Percentiles rank a stretch among this genome's conserved stretches.
Evolutionary conservation across 1,140 invertebrate genomes (phyloP).

Genomic region (Drosophila bocqueti): DNA sequence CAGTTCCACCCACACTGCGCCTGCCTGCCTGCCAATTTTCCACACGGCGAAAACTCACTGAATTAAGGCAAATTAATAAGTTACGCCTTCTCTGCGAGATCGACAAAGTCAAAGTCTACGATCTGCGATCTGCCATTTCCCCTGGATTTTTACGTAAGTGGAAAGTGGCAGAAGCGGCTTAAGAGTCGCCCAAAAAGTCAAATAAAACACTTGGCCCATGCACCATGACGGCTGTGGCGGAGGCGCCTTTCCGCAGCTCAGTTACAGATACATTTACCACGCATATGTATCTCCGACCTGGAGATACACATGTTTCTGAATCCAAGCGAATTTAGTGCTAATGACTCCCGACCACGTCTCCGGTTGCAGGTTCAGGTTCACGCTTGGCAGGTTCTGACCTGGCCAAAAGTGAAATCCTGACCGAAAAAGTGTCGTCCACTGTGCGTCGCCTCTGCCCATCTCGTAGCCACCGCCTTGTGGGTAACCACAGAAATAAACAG

Average conservation of each 20-base stretch:
- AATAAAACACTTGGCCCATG: constrained; percentile 40
- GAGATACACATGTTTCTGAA: constrained; percentile 33
- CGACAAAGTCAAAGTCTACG: constrained; percentile 24
- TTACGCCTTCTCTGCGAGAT: constrained; percentile 38
- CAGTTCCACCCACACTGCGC: constrained; percentile 23
- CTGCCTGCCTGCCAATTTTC: constrained; percentile 62
- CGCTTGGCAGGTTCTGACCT: constrained; percentile 61
- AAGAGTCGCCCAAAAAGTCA: constrained; percentile 36
- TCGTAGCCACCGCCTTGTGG: constrained; percentile 47
- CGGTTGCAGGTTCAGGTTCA: constrained; percentile 38
- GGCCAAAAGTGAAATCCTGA: constrained; percentile 69
- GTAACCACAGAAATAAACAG: constrained; percentile 55
- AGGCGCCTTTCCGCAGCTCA: constrained; percentile 38
- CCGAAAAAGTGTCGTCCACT: constrained; percentile 33
- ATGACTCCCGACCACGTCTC: constrained; percentile 34
- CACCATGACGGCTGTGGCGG: constrained; percentile 45
- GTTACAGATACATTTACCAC: constrained; percentile 20
- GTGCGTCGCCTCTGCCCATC: background rate
- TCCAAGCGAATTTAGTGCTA: constrained; percentile 36
- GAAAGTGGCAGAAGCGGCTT: constrained; percentile 30
- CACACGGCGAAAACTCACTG: constrained; percentile 61
- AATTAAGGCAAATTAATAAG: constrained; percentile 81
- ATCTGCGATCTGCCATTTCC: constrained; percentile 53
- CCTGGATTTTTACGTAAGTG: constrained; percentile 58
- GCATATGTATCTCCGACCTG: constrained; percentile 17